These are phyloP conservation scores for Phylloscopus trochiloides DNA, from an alignment of 2,113 vertebrate genomes.

Conservation along the genomic window DNA sequence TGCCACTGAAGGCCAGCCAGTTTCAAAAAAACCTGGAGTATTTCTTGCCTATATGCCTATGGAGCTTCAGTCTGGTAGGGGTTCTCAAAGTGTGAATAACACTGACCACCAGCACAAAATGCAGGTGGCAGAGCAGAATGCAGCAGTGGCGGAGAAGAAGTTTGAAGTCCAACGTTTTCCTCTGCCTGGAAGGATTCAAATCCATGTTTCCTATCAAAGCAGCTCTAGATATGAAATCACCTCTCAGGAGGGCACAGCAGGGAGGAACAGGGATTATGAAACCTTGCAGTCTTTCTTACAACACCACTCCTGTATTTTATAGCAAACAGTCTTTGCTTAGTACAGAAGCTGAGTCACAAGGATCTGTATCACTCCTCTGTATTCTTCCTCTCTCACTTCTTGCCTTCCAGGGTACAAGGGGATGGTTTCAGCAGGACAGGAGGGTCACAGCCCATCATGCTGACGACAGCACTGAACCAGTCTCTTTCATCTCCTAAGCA, in stretches of 20 bases:
- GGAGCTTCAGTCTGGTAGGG: background rate
- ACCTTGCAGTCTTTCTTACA: background rate
- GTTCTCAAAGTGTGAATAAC: background rate
- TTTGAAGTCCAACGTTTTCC: background rate
- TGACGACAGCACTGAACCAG: background rate
- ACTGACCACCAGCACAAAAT: background rate
- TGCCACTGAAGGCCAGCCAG: background rate
- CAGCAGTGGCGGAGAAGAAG: background rate
- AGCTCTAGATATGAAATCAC: background rate
- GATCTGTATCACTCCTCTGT: background rate
- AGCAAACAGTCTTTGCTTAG: background rate
- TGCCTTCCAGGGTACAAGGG: background rate
- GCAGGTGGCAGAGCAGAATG: background rate
- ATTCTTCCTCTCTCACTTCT: background rate
- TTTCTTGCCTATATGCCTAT: background rate
- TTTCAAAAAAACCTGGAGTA: background rate
- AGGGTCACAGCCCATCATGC: background rate
- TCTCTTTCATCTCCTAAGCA: background rate
- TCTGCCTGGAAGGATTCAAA: background rate
- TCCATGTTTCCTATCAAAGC: background rate
- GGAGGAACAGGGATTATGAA: background rate
- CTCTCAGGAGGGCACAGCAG: background rate
- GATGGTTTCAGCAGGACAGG: background rate
- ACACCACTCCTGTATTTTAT: background rate
- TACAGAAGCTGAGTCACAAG: background rate